phyloP scores from a whole-genome alignment of 2,888 invertebrate genomes.

The Ferrisia virgata region DNA sequence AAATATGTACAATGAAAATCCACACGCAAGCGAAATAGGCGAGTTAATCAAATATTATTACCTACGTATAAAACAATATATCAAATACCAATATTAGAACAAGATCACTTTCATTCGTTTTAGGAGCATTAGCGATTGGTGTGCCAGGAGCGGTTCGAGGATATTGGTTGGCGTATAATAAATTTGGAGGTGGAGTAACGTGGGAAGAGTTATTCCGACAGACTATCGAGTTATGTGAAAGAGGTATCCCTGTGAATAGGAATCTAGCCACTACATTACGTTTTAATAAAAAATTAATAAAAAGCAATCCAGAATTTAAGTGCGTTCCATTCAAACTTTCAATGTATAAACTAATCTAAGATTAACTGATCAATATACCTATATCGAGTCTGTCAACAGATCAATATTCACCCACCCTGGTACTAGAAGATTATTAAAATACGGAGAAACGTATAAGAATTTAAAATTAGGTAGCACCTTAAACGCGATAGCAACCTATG shows the following conservation, averaged over 20 bases:
- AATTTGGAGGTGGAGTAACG: constrained; percentile 62
- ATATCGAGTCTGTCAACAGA: background rate
- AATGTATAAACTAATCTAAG: too few species aligned
- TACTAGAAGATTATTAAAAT: constrained; percentile 61
- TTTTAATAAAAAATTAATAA: constrained; percentile 52
- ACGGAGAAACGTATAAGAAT: constrained; percentile 65
- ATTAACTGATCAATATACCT: too few species aligned
- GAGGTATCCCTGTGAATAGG: constrained; percentile 63
- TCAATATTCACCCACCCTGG: constrained; percentile 56
- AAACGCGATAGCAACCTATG: constrained; percentile 64
- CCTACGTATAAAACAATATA: too few species aligned
- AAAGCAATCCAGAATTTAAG: constrained; percentile 38
- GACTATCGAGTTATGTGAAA: constrained; percentile 68
- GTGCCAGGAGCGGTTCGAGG: constrained; percentile 87
- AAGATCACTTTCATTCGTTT: background rate
- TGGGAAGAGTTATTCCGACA: constrained; percentile 80
- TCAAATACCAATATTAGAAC: too few species aligned
- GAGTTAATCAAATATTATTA: too few species aligned
- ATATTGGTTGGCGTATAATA: constrained; percentile 71
- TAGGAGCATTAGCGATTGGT: constrained; percentile 70
- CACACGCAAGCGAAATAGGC: constrained; percentile 57
- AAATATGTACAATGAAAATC: constrained; percentile 60
- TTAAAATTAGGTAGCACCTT: constrained; percentile 69
- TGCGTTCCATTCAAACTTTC: too few species aligned
- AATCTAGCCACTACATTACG: constrained; percentile 60